Base-by-base conservation (phyloP, 2,113 vertebrate genomes). In the Puma concolor region DNA sequence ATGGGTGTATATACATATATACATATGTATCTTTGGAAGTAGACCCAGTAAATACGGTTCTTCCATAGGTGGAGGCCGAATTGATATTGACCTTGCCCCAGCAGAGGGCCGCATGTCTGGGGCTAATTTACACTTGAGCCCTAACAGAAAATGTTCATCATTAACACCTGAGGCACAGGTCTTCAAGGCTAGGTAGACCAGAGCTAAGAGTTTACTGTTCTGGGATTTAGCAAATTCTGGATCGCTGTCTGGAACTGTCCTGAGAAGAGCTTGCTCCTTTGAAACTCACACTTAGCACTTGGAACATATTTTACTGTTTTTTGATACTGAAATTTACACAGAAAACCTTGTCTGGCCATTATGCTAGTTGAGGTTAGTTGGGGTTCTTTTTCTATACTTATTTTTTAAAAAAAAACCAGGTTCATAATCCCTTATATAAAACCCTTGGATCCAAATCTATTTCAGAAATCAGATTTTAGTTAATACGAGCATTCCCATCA, bases 301-400 rank as follows among this genome's bases (percentile, higher is more conserved):
- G 86, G 38, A 84, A 57, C 50, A 36, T 93, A 44, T 92, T 74
- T 84, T 63, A 54, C 38, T 79, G 60, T 13, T 82, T 89, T 69
- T 25, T 2, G 85, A 17, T 76, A 33, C 57, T 95, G 52, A 89
- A 97, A 72, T 67, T 33, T 85, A 66, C 7, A 52, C 33, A 92
- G n/a, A 85, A 88, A 89, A 44, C 80, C n/a, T 82, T 64, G 27
- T 63, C 44, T 97, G n/a, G 54, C n/a, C 13, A 80, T 94, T 33
- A 14, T 84, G 31, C 87, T 60, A 93, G 31, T 44, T 76, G 38
- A 81, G 57, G 7, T 90, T 90, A 87, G 41, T 85, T 88, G 38
- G 69, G n/a, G 27, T 82, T 81, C 66, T 66, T 85, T 92, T 67
- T 52, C 31, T 71, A 93, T 93, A 29, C 5, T 41, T 66, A 13